Evolutionary conservation across 2,113 vertebrate species (phyloP).

Genomic region (Triplophysa siluroides): DNA sequence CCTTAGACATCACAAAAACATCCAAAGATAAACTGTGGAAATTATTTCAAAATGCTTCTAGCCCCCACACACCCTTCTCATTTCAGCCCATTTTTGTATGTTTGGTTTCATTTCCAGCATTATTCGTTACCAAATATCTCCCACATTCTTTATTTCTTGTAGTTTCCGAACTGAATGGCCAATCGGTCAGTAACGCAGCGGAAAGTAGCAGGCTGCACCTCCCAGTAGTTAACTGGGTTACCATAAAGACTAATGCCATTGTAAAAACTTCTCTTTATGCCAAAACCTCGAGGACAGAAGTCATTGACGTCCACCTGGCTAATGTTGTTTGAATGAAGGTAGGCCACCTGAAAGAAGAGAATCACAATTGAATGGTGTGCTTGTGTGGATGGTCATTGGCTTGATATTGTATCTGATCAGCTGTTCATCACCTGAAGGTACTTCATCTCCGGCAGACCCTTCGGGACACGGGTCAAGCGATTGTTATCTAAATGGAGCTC

Average conservation of each 20-base stretch:
- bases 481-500: conserved; percentile 90
- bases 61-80: background rate
- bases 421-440: conserved; percentile 80
- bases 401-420: background rate
- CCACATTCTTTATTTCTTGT: conserved; percentile 80
- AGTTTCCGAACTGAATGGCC: conserved; percentile 90
- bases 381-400: background rate
- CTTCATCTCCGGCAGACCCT: conserved; percentile 84
- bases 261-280: conserved; percentile 86
- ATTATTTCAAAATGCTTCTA: background rate
- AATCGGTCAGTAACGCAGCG: conserved; percentile 84
- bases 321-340: conserved; percentile 88
- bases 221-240: conserved; percentile 90
- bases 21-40: background rate
- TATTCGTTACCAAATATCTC: background rate
- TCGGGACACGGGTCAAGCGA: conserved; percentile 78
- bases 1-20: conserved; percentile 4
- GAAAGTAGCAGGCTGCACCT: conserved; percentile 86
- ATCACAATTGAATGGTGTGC: background rate
- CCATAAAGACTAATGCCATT: conserved; percentile 86
- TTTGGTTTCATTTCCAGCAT: conserved; percentile 16
- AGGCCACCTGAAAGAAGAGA: conserved; percentile 77
- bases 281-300: conserved; percentile 84
- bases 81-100: background rate
- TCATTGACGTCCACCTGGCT: conserved; percentile 77